These are phyloP conservation scores for Yponomeuta sedellus DNA, from an alignment of 2,888 invertebrate species.

Conservation along the genomic window DNA sequence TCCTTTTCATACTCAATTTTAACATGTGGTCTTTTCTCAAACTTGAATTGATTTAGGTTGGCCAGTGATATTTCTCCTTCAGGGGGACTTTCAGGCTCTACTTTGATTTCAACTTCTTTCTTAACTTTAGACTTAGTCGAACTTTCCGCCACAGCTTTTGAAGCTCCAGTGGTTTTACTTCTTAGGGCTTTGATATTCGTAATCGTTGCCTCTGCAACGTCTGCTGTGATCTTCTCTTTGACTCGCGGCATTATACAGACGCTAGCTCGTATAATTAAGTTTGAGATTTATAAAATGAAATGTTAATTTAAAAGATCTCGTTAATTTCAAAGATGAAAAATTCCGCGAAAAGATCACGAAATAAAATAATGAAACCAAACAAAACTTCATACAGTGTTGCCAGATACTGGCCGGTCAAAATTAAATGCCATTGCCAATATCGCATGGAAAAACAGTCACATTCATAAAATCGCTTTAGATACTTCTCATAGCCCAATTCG, in stretches of 20 bases:
- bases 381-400: too few species aligned
- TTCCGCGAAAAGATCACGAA: neutral
- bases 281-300: too few species aligned
- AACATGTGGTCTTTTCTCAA: slow-evolving; percentile 53
- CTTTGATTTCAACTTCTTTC: slow-evolving; percentile 23
- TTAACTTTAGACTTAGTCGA: slow-evolving; percentile 13
- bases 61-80: slow-evolving; percentile 23
- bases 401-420: too few species aligned
- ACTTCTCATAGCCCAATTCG: too few species aligned
- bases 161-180: neutral
- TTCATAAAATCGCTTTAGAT: too few species aligned
- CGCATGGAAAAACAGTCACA: too few species aligned
- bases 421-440: too few species aligned
- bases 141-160: neutral
- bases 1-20: slow-evolving; percentile 56
- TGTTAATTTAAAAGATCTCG: too few species aligned
- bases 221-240: slow-evolving; percentile 29
- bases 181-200: neutral
- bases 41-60: slow-evolving; percentile 50
- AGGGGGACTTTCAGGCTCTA: slow-evolving; percentile 26
- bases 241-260: slow-evolving; percentile 41
- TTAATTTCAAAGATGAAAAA: neutral
- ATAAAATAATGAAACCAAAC: too few species aligned
- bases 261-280: neutral
- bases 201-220: neutral